Conservation (phyloP, 1,140 invertebrate genomes). For the Fopius arisanus region DNA sequence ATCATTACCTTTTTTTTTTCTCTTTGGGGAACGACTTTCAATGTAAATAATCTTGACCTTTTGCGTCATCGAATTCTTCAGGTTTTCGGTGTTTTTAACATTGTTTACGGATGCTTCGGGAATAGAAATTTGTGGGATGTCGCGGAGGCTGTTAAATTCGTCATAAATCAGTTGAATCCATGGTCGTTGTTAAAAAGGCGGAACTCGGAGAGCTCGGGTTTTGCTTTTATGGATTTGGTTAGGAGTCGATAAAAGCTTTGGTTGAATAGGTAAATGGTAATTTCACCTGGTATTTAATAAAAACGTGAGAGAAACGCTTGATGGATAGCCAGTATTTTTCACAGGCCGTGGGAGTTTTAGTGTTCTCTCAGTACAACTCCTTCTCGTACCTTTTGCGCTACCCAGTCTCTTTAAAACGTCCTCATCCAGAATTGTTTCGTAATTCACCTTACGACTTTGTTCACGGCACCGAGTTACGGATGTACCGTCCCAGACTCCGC, state of each 20-base stretch:
- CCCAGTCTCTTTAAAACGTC: slow-evolving; percentile 2
- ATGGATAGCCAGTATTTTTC: slow-evolving; percentile 9
- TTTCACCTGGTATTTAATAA: background rate
- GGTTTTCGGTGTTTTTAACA: too few relatives aligned
- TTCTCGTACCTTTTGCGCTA: background rate
- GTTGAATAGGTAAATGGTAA: too few relatives aligned
- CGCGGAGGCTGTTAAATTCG: too few relatives aligned
- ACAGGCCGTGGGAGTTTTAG: background rate
- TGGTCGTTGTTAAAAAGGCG: too few relatives aligned
- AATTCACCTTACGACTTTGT: background rate
- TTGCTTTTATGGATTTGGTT: too few relatives aligned
- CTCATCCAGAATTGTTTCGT: slow-evolving; percentile 13
- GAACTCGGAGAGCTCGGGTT: too few relatives aligned
- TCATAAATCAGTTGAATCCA: too few relatives aligned
- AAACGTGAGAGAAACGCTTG: slow-evolving; percentile 12
- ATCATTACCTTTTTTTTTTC: background rate
- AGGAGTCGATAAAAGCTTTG: too few relatives aligned
- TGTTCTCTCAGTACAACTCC: background rate
- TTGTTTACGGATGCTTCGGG: background rate
- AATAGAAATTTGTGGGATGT: too few relatives aligned
- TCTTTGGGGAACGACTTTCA: background rate
- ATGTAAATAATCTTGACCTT: background rate
- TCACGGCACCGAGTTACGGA: background rate
- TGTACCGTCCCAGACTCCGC: slow-evolving; percentile 2
- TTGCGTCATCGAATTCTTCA: background rate